Evolutionary conservation across 2,797 vertebrate species (phyloP).

Genomic region (Bryconaethiops microstoma): DNA sequence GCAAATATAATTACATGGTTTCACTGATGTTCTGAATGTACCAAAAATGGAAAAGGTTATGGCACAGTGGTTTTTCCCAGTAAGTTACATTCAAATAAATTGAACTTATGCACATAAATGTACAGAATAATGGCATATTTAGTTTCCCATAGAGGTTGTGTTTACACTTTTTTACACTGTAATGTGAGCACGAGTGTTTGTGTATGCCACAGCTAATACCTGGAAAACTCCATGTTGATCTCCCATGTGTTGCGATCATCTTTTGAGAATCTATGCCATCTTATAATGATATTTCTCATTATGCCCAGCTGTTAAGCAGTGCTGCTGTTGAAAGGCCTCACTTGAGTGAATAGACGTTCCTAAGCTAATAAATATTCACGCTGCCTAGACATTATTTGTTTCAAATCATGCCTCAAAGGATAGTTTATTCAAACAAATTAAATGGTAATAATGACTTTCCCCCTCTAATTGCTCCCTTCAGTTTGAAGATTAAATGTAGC

Average conservation of each 20-base stretch:
- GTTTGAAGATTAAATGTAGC: slow-evolving; percentile 48
- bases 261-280: background rate
- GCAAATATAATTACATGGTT: background rate
- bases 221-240: background rate
- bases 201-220: background rate
- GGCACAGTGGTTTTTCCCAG: no score
- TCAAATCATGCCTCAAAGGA: slow-evolving; percentile 45
- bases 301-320: slow-evolving; percentile 20
- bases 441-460: slow-evolving; percentile 48
- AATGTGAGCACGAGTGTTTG: no score
- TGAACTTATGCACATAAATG: no score
- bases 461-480: slow-evolving; percentile 46
- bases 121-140: no score
- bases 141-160: no score
- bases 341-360: slow-evolving; percentile 29
- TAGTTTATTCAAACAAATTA: slow-evolving; percentile 47
- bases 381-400: slow-evolving; percentile 38
- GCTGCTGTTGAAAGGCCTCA: slow-evolving; percentile 31
- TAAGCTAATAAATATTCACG: slow-evolving; percentile 52
- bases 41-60: no score
- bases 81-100: no score
- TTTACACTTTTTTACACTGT: no score
- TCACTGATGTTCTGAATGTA: no score
- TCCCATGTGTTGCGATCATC: background rate
- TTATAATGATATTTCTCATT: slow-evolving; percentile 13